Base-by-base conservation (phyloP, 2,797 vertebrate species). In the Phyllotis vaccarum region DNA sequence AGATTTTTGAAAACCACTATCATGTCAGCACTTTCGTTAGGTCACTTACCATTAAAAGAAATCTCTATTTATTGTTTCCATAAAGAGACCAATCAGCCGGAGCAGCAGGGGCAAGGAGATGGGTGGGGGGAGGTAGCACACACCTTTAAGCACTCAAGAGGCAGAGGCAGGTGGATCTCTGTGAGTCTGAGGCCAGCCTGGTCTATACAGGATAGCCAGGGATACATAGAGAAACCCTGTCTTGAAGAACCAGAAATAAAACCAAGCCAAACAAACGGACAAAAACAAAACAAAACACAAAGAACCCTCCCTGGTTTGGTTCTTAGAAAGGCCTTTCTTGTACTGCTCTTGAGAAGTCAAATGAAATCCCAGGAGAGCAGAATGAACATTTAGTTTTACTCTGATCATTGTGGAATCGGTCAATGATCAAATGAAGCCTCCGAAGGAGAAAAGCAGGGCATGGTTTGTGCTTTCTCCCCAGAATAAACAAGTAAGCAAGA, bases 401-500 rank as follows among this genome's bases (percentile, higher is more conserved):
- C 34, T 80, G 54, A 40, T 3, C 12, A 52, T 12, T 21, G 62
- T 49, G 27, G n/a, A 72, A 6, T 40, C 21, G 22, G 6, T 72
- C 37, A 72, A 24, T 40, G 68, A 72, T 72, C 81, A 87, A 94
- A 46, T 2, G 7, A 89, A 95, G 52, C 3, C 1, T 62, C 24
- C 43, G 22, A 22, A 31, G 5, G 52, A 94, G 64, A 81, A 86
- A 83, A 46, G 16, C 19, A 56, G 19, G 3, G 29, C 79, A 60
- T 52, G 17, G 31, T 68, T 29, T 93, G 93, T 52, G 52, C 86
- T 81, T 82, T 91, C 46, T 79, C 76, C 86, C 40, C 22, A 75
- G 90, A 75, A 85, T 40, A 43, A 89, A 64, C 60, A 68, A 91
- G 17, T 72, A 64, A 91, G 60, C 37, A 94, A 91, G 85, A 66